These are phyloP conservation scores for Athalia cordata DNA, from an alignment of 2,888 invertebrate species.

Conservation along the genomic window DNA sequence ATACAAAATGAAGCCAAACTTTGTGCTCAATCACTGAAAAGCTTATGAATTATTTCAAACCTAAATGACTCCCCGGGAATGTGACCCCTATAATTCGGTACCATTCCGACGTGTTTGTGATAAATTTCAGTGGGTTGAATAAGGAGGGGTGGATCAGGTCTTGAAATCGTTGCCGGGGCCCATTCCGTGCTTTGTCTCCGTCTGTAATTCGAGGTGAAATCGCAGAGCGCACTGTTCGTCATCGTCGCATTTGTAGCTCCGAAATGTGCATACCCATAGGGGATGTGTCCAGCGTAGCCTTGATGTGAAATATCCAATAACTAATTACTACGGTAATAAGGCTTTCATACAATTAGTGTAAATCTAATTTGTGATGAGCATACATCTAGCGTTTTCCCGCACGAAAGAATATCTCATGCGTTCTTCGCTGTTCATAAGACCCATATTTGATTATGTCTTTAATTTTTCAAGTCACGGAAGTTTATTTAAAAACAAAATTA, in stretches of 20 bases:
- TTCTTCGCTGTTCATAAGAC: conserved; percentile 47
- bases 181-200: conserved; percentile 84
- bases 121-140: conserved; percentile 80
- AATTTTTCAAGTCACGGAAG: not conserved
- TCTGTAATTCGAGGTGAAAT: conserved; percentile 85
- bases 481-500: not conserved
- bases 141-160: conserved; percentile 75
- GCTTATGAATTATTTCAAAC: conserved; percentile 66
- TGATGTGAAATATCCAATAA: not conserved
- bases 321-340: not conserved
- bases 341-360: not conserved
- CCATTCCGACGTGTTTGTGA: conserved; percentile 83
- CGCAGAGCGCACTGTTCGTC: conserved; percentile 82
- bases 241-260: conserved; percentile 80
- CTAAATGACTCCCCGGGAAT: conserved; percentile 85
- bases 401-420: conserved; percentile 58
- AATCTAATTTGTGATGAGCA: conserved; percentile 25
- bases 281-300: conserved; percentile 82
- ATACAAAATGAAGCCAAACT: too few relatives aligned
- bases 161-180: conserved; percentile 81
- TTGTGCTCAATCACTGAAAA: too few relatives aligned
- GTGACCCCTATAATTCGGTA: conserved; percentile 87
- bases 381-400: conserved; percentile 57
- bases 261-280: conserved; percentile 80
- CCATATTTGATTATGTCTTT: conserved; percentile 13